phyloP scores from a whole-genome alignment of 2,797 vertebrate species.

The Limosa lapponica region DNA sequence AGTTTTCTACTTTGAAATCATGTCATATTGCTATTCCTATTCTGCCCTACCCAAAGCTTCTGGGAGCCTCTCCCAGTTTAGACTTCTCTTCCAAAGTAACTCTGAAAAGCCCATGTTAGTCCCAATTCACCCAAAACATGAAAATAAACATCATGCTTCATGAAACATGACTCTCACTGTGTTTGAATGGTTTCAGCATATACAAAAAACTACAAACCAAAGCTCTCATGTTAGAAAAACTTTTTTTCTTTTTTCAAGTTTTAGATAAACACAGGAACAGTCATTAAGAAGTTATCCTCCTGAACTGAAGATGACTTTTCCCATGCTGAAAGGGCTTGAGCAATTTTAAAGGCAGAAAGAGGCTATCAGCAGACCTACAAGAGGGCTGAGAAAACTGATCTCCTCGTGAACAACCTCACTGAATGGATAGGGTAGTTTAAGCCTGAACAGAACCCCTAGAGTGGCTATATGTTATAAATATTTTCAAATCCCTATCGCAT shows the following conservation, averaged over 20 bases:
- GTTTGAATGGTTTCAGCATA: not conserved
- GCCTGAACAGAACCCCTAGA: not conserved
- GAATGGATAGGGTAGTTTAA: not conserved
- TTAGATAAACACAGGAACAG: not conserved
- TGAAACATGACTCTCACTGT: not conserved
- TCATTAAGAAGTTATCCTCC: not conserved
- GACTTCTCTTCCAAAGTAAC: not conserved
- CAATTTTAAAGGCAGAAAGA: not conserved
- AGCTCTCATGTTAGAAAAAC: not conserved
- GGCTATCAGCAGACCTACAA: not conserved
- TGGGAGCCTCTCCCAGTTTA: not conserved
- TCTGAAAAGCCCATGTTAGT: not conserved
- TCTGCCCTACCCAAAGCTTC: not conserved
- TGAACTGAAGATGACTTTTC: not conserved
- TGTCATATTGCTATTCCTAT: not conserved
- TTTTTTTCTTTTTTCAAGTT: not conserved
- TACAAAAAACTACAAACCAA: not conserved
- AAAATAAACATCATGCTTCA: not conserved
- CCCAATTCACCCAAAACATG: not conserved
- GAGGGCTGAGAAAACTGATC: not conserved
- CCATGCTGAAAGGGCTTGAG: not conserved
- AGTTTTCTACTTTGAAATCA: not conserved
- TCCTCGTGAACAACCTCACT: not conserved
- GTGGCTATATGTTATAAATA: not conserved
- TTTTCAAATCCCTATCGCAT: not conserved